phyloP scores from a whole-genome alignment of 2,797 vertebrate genomes.

The Eutrigla gurnardus region DNA sequence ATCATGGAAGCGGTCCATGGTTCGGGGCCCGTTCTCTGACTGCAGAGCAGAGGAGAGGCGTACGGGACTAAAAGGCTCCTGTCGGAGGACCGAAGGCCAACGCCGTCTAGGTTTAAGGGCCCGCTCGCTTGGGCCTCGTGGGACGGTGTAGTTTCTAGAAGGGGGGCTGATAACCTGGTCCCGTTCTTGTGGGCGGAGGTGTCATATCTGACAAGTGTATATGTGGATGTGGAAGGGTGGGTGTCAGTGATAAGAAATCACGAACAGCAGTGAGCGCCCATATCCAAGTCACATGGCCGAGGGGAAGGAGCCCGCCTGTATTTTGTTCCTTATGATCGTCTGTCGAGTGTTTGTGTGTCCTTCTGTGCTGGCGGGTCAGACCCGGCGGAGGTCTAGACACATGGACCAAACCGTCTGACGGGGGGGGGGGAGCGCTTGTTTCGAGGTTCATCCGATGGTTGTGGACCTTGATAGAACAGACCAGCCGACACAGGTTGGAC shows the following conservation, averaged over 20 bases:
- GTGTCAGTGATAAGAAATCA: slow-evolving; percentile 79
- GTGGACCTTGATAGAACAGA: slow-evolving; percentile 79
- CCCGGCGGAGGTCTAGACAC: slow-evolving; percentile 83
- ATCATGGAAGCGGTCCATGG: slow-evolving; percentile 80
- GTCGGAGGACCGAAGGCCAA: slow-evolving; percentile 26
- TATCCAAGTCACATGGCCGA: slow-evolving; percentile 81
- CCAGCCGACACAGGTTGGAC: slow-evolving; percentile 74
- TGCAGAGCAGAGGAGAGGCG: slow-evolving; percentile 60
- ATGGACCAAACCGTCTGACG: slow-evolving; percentile 81
- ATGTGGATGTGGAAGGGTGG: slow-evolving; percentile 80
- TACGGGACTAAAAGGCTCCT: slow-evolving; percentile 48
- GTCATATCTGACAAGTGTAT: slow-evolving; percentile 82
- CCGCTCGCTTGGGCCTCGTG: slow-evolving; percentile 5
- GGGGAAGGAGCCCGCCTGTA: slow-evolving; percentile 76
- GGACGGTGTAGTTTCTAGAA: slow-evolving; percentile 34
- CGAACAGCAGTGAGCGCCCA: slow-evolving; percentile 80
- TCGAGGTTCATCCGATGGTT: slow-evolving; percentile 77
- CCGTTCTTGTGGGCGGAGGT: slow-evolving; percentile 74
- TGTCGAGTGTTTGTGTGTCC: slow-evolving; percentile 86
- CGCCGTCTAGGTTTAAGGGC: slow-evolving; percentile 11
- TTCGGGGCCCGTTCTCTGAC: slow-evolving; percentile 66
- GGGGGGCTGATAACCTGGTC: slow-evolving; percentile 62
- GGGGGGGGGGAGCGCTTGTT: slow-evolving; percentile 64
- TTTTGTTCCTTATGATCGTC: slow-evolving; percentile 83
- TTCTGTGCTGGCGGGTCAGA: slow-evolving; percentile 88